These are phyloP conservation scores for Pseudorhombus dupliciocellatus DNA, from an alignment of 2,113 vertebrate genomes.

Conservation along the genomic window DNA sequence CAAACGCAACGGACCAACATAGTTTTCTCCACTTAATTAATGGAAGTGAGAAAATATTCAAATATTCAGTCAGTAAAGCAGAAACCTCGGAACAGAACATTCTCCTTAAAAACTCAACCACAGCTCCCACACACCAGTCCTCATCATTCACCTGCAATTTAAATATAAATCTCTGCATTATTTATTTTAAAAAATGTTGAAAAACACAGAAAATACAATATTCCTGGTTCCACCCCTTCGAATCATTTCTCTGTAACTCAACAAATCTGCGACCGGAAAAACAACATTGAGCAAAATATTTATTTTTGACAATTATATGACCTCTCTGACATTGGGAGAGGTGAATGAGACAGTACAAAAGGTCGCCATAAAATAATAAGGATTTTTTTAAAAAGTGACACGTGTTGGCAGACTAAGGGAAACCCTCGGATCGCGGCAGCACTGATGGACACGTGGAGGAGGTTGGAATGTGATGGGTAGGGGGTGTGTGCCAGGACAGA, in stretches of 20 bases:
- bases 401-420: conserved; percentile 12
- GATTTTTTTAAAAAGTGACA: conserved; percentile 19
- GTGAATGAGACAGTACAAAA: conserved; percentile 54
- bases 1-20: too few species aligned
- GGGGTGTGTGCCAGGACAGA: conserved; percentile 29
- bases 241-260: not conserved
- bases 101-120: too few species aligned
- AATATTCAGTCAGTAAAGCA: too few species aligned
- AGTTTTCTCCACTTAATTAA: too few species aligned
- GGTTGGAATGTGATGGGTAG: conserved; percentile 65
- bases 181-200: too few species aligned
- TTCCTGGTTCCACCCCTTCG: too few species aligned
- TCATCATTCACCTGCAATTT: too few species aligned
- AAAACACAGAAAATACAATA: too few species aligned
- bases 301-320: conserved; percentile 68
- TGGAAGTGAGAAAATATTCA: too few species aligned
- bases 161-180: too few species aligned
- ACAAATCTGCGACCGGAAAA: conserved; percentile 20
- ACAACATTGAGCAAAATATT: conserved; percentile 68
- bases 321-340: conserved; percentile 42
- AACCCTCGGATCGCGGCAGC: conserved; percentile 29
- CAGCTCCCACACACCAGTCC: too few species aligned
- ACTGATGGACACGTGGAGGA: conserved; percentile 26
- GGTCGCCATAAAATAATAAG: conserved; percentile 25
- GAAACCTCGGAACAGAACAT: too few species aligned